phyloP scores from a whole-genome alignment of 2,797 vertebrate genomes.

The Xenopus petersii region DNA sequence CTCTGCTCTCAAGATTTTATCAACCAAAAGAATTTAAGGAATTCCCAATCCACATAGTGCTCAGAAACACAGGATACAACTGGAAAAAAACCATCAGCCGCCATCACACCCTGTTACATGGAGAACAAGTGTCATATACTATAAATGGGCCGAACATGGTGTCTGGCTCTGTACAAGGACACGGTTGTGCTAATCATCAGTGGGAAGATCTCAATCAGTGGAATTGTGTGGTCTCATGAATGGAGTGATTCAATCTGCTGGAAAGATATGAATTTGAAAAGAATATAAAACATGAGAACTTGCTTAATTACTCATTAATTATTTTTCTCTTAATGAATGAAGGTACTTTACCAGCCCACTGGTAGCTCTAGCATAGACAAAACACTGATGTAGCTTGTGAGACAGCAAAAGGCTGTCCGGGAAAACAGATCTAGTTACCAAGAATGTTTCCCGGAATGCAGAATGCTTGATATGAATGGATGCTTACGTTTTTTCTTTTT shows the following conservation, averaged over 20 bases:
- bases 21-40: constrained; percentile 29
- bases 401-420: too few species aligned
- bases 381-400: too few species aligned
- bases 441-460: too few species aligned
- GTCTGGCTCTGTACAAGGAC: constrained; percentile 6
- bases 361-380: too few species aligned
- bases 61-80: constrained; percentile 14
- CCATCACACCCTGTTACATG: constrained; percentile 6
- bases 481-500: too few species aligned
- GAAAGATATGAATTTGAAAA: background rate
- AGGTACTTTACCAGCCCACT: too few species aligned
- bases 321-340: too few species aligned
- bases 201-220: constrained; percentile 13
- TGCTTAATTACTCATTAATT: too few species aligned
- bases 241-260: background rate
- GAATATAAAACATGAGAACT: too few species aligned
- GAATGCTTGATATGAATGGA: too few species aligned
- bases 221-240: background rate
- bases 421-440: too few species aligned
- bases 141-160: constrained; percentile 6
- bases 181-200: background rate
- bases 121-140: constrained; percentile 11
- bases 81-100: background rate
- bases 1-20: constrained; percentile 27
- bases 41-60: constrained; percentile 11